These are phyloP conservation scores for Tragelaphus strepsiceros DNA, from an alignment of 2,113 vertebrate genomes.

Conservation along the genomic window DNA sequence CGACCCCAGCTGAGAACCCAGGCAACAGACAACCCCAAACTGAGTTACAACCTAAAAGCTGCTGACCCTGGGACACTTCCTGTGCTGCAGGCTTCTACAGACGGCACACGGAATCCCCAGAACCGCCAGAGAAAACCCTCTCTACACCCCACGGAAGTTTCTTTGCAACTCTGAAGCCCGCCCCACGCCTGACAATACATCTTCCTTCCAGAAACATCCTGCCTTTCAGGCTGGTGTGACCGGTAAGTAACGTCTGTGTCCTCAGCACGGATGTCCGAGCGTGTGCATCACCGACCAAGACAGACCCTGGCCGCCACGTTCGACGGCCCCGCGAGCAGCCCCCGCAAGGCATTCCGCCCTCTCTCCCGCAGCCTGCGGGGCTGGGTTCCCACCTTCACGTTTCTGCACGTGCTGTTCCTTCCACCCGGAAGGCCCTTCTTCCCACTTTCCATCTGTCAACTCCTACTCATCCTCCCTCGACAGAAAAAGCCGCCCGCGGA, in stretches of 20 bases:
- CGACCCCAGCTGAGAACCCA: background rate
- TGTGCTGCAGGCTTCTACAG: background rate
- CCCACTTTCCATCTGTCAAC: slow-evolving; percentile 33
- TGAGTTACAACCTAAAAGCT: background rate
- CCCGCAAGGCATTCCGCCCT: background rate
- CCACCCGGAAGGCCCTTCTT: slow-evolving; percentile 14
- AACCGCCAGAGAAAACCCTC: background rate
- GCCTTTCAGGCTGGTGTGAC: background rate
- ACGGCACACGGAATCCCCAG: accelerated
- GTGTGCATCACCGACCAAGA: background rate
- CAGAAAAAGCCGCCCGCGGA: background rate
- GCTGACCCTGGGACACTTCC: background rate
- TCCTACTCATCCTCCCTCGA: background rate
- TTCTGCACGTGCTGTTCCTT: background rate
- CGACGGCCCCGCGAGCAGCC: background rate
- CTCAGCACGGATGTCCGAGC: background rate
- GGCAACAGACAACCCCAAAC: background rate
- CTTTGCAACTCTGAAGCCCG: background rate
- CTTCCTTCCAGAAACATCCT: slow-evolving; percentile 2
- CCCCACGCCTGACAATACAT: background rate
- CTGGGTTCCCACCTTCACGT: background rate
- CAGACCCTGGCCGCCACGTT: background rate
- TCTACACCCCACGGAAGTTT: background rate
- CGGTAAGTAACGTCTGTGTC: accelerated
- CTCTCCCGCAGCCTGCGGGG: background rate